Base-by-base conservation (phyloP, 53 echinoderm and acorn worm species). In the Echinometra lucunter region DNA sequence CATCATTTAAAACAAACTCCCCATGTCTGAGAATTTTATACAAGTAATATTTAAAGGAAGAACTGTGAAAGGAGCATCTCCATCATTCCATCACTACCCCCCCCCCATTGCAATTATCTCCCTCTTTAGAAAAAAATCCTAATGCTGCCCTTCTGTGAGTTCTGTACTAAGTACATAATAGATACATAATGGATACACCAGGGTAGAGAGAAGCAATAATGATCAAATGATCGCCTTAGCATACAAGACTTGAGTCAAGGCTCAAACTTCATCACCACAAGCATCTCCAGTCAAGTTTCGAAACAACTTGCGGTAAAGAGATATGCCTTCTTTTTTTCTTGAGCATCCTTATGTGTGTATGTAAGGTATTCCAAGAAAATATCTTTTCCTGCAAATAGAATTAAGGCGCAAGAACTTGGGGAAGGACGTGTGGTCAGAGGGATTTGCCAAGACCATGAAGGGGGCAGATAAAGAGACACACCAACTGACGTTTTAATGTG, bases 401-500 rank as follows among this genome's bases (percentile, higher is more conserved):
- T 8, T 8, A 32, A 67, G 28, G 10, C 67, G 8, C 32, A 7
- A 67, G 1, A 67, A n/a, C n/a, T n/a, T n/a, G 30, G 8, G 67
- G 67, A 67, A 30, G 3, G 67, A 67, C 30, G 5, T 80, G 40
- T 80, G 80, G 80, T 80, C 42, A 80, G 18, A 42, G 80, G 19
- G 80, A 42, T 40, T 80, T 80, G 19, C 80, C 6, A 7, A 80
- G 42, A 18, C 42, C 38, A 49, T 83, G 49, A 83, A 83, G 83
- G 10, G 83, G 83, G n/a, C 47, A 83, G 45, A 83, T 83, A 45
- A 0, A 83, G 37, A 60, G 89, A 89, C 89, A 89, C 89, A 58
- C 89, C 89, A 47, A 83, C 60, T 58, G 57, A 89, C 58, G 35
- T 3, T 58, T 57, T 89, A 37, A 58, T 89, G 23, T 37, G 89